phyloP scores from a whole-genome alignment of 2,888 invertebrate genomes.

The Monoplex corrugatus region DNA sequence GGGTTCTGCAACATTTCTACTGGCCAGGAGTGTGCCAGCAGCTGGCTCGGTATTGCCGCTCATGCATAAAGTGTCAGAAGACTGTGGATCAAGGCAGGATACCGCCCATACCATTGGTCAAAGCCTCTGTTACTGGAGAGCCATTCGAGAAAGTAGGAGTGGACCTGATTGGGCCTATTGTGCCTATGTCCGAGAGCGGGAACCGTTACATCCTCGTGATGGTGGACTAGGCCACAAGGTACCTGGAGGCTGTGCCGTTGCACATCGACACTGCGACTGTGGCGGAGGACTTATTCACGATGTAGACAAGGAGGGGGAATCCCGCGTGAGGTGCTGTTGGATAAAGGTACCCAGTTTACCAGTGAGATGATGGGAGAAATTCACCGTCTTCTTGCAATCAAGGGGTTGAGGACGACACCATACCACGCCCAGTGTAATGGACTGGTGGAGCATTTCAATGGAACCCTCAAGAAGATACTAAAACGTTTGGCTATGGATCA shows the following conservation, averaged over 20 bases:
- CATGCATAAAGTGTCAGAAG: too few relatives aligned
- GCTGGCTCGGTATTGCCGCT: too few relatives aligned
- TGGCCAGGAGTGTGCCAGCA: too few relatives aligned
- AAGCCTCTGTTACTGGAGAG: too few relatives aligned
- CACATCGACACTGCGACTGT: constrained; percentile 57
- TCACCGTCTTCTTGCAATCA: not conserved
- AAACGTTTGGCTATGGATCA: constrained; percentile 52
- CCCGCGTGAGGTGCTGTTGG: constrained; percentile 59
- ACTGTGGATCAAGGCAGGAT: too few relatives aligned
- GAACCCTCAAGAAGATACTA: constrained; percentile 55
- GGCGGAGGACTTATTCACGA: constrained; percentile 49
- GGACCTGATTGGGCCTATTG: not conserved
- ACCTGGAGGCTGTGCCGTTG: not conserved
- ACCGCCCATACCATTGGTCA: too few relatives aligned
- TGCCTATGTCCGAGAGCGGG: not conserved
- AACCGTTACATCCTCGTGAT: too few relatives aligned
- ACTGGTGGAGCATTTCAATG: constrained; percentile 35
- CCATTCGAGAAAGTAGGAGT: not conserved
- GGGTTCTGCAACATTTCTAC: too few relatives aligned
- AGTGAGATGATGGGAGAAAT: constrained; percentile 34
- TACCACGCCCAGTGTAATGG: constrained; percentile 26
- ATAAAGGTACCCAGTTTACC: constrained; percentile 15
- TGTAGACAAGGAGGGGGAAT: constrained; percentile 58
- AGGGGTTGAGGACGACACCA: not conserved
- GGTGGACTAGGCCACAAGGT: constrained; percentile 15